Percentiles rank a stretch among this genome's conserved stretches.
Evolutionary conservation across 2,888 invertebrate genomes (phyloP).

Genomic region (Malachius bipustulatus): DNA sequence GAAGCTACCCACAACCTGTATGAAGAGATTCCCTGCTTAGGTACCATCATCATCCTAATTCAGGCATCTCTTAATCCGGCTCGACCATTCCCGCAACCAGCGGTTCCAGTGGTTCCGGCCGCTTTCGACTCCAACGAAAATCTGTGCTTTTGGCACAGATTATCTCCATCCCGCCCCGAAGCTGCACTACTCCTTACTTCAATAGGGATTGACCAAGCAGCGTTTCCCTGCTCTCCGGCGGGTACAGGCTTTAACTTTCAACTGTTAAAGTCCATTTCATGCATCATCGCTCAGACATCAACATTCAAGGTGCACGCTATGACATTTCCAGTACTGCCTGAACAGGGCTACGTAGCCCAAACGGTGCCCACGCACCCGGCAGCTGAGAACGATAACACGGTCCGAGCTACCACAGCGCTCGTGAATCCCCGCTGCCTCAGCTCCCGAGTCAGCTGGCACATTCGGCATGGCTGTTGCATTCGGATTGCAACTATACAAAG

Average conservation of each 20-base stretch:
- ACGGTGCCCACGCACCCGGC: constrained; percentile 1
- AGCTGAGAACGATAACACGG: neutral
- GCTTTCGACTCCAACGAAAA: neutral
- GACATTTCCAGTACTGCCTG: neutral
- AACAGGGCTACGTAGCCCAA: neutral
- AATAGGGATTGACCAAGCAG: neutral
- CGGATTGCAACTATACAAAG: constrained; percentile 1
- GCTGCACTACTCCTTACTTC: neutral
- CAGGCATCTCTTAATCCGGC: neutral
- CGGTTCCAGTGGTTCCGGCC: neutral
- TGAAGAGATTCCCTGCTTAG: neutral
- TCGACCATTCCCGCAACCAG: neutral
- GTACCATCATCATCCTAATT: neutral
- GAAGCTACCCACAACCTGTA: constrained; percentile 6
- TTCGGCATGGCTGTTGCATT: constrained; percentile 2
- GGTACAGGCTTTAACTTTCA: constrained; percentile 1
- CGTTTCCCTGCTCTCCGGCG: neutral
- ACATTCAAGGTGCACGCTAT: constrained; percentile 1
- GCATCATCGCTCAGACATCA: neutral
- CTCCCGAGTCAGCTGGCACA: neutral
- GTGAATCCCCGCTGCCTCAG: neutral
- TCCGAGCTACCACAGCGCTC: neutral
- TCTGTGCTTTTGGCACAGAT: neutral
- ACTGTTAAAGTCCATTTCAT: neutral
- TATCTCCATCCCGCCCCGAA: neutral